Percentiles rank a stretch among this genome's conserved stretches.
phyloP scores from a whole-genome alignment of 2,888 invertebrate genomes.

The Anthophora plumipes region DNA sequence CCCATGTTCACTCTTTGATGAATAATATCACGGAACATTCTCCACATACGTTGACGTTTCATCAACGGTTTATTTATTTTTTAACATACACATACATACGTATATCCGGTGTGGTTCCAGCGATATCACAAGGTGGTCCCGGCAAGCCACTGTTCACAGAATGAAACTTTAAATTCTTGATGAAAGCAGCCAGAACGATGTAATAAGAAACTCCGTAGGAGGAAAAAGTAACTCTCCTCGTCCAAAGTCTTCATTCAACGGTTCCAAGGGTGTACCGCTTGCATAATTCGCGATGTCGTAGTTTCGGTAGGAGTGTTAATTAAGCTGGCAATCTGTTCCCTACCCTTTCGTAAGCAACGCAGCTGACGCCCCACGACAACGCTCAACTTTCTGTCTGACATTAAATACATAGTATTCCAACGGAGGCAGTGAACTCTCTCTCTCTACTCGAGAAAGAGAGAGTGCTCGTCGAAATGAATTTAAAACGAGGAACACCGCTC shows the following conservation, averaged over 20 bases:
- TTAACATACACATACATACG: neutral
- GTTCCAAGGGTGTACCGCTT: conserved; percentile 42
- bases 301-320: conserved; percentile 55
- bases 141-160: conserved; percentile 21
- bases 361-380: conserved; percentile 59
- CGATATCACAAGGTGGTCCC: conserved; percentile 12
- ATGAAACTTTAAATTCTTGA: conserved; percentile 60
- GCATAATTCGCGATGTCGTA: conserved; percentile 60
- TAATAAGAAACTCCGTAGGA: conserved; percentile 45
- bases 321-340: conserved; percentile 61
- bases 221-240: conserved; percentile 27
- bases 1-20: conserved; percentile 1
- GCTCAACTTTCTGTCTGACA: conserved; percentile 62
- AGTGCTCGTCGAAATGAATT: conserved; percentile 35
- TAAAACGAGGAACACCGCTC: conserved; percentile 9
- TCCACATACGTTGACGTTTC: conserved; percentile 32
- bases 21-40: conserved; percentile 33
- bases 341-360: conserved; percentile 42
- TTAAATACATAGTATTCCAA: conserved; percentile 56
- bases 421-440: neutral
- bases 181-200: conserved; percentile 49
- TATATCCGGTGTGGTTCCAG: neutral
- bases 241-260: neutral
- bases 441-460: neutral
- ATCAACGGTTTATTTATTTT: conserved; percentile 34